phyloP scores from a whole-genome alignment of 1,140 invertebrate genomes.

The Conopomorpha cramerella region DNA sequence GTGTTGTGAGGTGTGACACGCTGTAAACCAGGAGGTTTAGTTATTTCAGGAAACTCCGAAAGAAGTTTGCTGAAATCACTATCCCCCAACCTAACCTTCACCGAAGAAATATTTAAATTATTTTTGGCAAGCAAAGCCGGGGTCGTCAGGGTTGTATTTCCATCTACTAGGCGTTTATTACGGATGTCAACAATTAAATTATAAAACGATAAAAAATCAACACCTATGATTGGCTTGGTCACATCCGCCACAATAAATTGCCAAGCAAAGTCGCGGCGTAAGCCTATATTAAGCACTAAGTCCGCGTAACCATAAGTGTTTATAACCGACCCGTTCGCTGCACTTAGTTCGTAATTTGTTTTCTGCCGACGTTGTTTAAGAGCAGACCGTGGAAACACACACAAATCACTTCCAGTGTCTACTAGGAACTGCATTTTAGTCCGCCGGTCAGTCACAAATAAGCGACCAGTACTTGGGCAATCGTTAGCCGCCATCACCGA shows the following conservation, averaged over 20 bases:
- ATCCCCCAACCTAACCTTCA: too few species aligned
- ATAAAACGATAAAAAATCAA: too few species aligned
- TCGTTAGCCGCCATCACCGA: conserved; percentile 8
- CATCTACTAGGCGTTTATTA: conserved; percentile 1
- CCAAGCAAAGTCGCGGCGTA: too few species aligned
- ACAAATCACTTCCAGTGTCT: too few species aligned
- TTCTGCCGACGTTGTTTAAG: conserved; percentile 2
- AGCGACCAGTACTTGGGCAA: conserved; percentile 7
- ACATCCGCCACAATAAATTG: conserved; percentile 3
- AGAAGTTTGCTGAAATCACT: too few species aligned
- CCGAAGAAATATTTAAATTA: conserved; percentile 6
- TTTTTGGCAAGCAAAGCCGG: not conserved
- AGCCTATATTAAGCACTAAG: conserved; percentile 5
- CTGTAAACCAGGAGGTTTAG: too few species aligned
- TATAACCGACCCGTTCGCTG: conserved; percentile 6
- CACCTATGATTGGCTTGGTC: too few species aligned
- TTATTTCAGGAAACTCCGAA: too few species aligned
- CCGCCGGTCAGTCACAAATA: conserved; percentile 5
- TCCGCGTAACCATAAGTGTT: conserved; percentile 6
- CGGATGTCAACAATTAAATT: too few species aligned
- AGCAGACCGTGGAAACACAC: conserved; percentile 6
- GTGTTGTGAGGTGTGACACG: too few species aligned
- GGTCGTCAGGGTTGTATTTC: conserved; percentile 2
- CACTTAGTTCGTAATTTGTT: conserved; percentile 5
- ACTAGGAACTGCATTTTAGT: conserved; percentile 6